Conservation (phyloP, 2,888 invertebrate species). For the Opisthograptis luteolata region DNA sequence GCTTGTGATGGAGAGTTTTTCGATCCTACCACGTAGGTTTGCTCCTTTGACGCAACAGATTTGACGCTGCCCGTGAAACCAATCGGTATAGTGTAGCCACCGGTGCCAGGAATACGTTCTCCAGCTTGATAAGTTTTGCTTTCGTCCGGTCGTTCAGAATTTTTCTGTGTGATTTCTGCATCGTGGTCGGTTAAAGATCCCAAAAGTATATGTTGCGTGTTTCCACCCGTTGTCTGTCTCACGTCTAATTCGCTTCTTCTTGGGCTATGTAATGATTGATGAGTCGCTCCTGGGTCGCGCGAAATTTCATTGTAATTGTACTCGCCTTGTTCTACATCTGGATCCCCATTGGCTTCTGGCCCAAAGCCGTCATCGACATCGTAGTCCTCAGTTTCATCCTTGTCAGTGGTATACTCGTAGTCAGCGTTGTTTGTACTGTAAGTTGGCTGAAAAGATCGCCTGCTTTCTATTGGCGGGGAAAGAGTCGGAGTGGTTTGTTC, state of each 20-base stretch:
- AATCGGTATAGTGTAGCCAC: slow-evolving; percentile 87
- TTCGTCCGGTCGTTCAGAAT: slow-evolving; percentile 77
- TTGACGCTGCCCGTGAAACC: slow-evolving; percentile 88
- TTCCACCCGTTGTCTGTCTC: slow-evolving; percentile 78
- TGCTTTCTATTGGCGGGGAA: slow-evolving; percentile 56
- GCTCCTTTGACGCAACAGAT: slow-evolving; percentile 85
- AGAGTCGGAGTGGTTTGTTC: slow-evolving; percentile 41
- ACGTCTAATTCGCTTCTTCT: slow-evolving; percentile 68
- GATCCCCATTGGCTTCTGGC: slow-evolving; percentile 66
- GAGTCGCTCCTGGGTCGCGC: slow-evolving; percentile 63
- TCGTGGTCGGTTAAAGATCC: slow-evolving; percentile 85
- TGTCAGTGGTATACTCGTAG: slow-evolving; percentile 69
- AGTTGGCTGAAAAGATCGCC: slow-evolving; percentile 65
- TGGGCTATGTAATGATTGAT: slow-evolving; percentile 63
- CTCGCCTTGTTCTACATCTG: slow-evolving; percentile 79
- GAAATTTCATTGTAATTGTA: slow-evolving; percentile 85
- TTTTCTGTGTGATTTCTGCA: slow-evolving; percentile 85
- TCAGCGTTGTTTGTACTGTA: slow-evolving; percentile 57
- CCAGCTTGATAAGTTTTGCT: slow-evolving; percentile 87
- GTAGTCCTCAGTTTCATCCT: slow-evolving; percentile 74
- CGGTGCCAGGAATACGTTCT: slow-evolving; percentile 86
- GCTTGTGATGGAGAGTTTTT: slow-evolving; percentile 86
- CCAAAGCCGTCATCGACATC: slow-evolving; percentile 70
- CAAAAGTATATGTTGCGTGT: slow-evolving; percentile 86
- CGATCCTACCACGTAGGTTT: slow-evolving; percentile 84